phyloP scores from a whole-genome alignment of 1,140 invertebrate species.

The Homalodisca vitripennis region DNA sequence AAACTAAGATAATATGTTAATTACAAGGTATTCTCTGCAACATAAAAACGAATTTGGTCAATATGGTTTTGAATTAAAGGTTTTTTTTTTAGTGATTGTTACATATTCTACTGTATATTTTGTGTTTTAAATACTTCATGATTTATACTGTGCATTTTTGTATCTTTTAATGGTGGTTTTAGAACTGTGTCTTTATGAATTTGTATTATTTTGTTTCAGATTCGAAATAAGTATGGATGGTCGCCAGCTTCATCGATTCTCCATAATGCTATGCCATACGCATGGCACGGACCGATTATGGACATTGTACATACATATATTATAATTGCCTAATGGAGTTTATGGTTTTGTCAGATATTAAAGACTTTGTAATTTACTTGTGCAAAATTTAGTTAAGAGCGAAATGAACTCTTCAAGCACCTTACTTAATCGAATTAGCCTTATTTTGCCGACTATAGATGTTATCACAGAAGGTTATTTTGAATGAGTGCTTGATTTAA shows the following conservation, averaged over 20 bases:
- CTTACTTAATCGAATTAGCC: conserved; percentile 22
- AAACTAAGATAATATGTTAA: no score
- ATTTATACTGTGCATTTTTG: no score
- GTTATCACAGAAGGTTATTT: conserved; percentile 3
- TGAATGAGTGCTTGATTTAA: conserved; percentile 19
- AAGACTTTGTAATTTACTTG: conserved; percentile 20
- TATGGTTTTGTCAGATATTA: conserved; percentile 23
- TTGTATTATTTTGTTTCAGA: neutral
- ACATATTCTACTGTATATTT: no score
- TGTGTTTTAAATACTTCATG: no score
- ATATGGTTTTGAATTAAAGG: no score
- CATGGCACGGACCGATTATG: neutral
- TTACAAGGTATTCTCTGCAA: no score
- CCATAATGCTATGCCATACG: conserved; percentile 1
- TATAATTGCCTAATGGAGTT: conserved; percentile 23
- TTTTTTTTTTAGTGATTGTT: no score
- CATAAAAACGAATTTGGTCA: no score
- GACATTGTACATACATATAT: conserved; percentile 24
- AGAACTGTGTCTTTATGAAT: no score
- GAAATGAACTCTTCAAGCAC: conserved; percentile 17
- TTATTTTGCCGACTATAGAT: conserved; percentile 15
- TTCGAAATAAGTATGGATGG: conserved; percentile 14
- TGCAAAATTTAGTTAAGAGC: conserved; percentile 22
- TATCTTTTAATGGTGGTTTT: no score
- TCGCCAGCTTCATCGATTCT: neutral